phyloP scores from a whole-genome alignment of 2,888 invertebrate genomes.

The Melanotus villosus region DNA sequence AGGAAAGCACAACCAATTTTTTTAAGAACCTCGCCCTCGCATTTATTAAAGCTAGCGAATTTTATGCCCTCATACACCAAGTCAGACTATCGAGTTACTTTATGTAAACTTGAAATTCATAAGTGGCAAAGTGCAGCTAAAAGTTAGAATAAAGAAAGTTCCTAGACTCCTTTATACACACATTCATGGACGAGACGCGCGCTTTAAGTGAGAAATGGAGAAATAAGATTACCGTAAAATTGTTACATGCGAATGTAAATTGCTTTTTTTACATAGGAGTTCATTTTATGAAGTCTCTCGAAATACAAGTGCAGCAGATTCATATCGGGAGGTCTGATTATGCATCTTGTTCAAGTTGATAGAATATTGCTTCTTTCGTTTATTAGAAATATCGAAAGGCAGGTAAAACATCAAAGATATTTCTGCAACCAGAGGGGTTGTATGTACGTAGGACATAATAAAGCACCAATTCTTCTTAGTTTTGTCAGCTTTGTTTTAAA shows the following conservation, averaged over 20 bases:
- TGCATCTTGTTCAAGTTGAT: slow-evolving; percentile 22
- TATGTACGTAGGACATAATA: no score
- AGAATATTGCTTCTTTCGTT: no score
- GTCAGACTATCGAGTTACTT: slow-evolving; percentile 25
- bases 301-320: slow-evolving; percentile 15
- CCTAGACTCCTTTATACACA: slow-evolving; percentile 31
- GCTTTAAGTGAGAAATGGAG: slow-evolving; percentile 30
- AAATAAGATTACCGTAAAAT: slow-evolving; percentile 44
- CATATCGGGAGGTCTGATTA: slow-evolving; percentile 32
- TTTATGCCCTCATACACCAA: slow-evolving; percentile 20
- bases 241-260: slow-evolving; percentile 40
- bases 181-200: slow-evolving; percentile 27
- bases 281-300: slow-evolving; percentile 24
- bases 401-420: no score
- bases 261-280: slow-evolving; percentile 34
- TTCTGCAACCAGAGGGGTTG: no score
- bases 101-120: slow-evolving; percentile 35
- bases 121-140: slow-evolving; percentile 30
- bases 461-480: no score
- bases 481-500: no score
- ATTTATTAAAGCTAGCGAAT: slow-evolving; percentile 14
- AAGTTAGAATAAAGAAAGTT: slow-evolving; percentile 37
- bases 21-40: neutral
- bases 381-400: no score
- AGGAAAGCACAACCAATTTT: neutral